A percentile compares a stretch with the other conserved stretches of the same genome.
Conservation (phyloP, 2,888 invertebrate genomes). For the Orgyia antiqua region DNA sequence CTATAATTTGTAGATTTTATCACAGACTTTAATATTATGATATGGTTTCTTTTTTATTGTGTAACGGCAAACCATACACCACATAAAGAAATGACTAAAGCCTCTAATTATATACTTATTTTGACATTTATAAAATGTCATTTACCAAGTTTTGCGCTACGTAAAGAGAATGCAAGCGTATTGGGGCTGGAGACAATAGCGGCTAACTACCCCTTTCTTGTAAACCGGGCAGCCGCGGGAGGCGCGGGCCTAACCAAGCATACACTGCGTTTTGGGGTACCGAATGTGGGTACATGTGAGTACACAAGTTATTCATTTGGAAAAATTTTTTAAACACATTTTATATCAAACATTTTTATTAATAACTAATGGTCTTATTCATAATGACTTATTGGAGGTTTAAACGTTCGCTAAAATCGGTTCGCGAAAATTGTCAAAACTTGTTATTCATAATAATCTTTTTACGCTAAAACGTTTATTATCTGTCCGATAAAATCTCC, state of each 20-base stretch:
- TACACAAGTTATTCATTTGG: slow-evolving; percentile 18
- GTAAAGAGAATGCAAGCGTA: slow-evolving; percentile 34
- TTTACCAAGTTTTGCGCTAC: slow-evolving; percentile 37
- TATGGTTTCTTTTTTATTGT: slow-evolving; percentile 5
- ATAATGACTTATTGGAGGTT: too few relatives aligned
- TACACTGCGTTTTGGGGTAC: slow-evolving; percentile 67
- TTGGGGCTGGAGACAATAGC: slow-evolving; percentile 68
- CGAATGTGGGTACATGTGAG: slow-evolving; percentile 46
- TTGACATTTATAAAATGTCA: slow-evolving; percentile 37
- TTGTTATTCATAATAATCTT: too few relatives aligned
- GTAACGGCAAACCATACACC: slow-evolving; percentile 18
- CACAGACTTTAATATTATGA: neutral
- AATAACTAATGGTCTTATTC: too few relatives aligned
- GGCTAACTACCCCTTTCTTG: slow-evolving; percentile 78
- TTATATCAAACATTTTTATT: too few relatives aligned
- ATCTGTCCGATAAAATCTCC: too few relatives aligned
- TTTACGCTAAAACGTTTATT: too few relatives aligned
- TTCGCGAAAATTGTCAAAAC: too few relatives aligned
- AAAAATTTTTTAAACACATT: too few relatives aligned
- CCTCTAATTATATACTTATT: slow-evolving; percentile 30
- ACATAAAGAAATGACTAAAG: slow-evolving; percentile 25
- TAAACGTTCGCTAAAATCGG: too few relatives aligned
- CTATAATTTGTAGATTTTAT: too few relatives aligned
- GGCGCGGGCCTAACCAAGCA: slow-evolving; percentile 75
- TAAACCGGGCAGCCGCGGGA: slow-evolving; percentile 51